These are phyloP conservation scores for Apus apus DNA, from an alignment of 2,113 vertebrate species.

Conservation along the genomic window DNA sequence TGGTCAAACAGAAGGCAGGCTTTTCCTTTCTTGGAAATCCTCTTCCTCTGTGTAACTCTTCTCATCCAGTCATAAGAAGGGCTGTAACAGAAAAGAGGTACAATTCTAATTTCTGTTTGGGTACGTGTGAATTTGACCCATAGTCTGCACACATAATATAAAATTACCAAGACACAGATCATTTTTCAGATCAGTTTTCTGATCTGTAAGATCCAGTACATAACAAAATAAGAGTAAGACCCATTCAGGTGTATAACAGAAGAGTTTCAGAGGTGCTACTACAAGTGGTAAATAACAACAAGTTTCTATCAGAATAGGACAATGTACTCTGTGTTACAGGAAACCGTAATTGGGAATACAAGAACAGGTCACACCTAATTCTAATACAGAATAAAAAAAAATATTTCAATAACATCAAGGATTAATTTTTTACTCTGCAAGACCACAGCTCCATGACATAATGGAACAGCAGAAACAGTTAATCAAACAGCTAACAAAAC, in stretches of 20 bases:
- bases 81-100: conserved; percentile 71
- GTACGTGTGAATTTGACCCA: not conserved
- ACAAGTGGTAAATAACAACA: not conserved
- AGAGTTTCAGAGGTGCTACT: not conserved
- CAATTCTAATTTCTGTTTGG: not conserved
- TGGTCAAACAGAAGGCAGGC: conserved; percentile 96
- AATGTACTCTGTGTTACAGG: rapidly evolving
- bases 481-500: not conserved
- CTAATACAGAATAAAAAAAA: not conserved
- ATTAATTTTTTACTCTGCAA: not conserved
- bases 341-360: not conserved
- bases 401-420: not conserved
- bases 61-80: conserved; percentile 99
- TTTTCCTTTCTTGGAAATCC: conserved; percentile 93
- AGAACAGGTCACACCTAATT: not conserved
- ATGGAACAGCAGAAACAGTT: not conserved
- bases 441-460: not conserved
- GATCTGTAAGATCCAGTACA: not conserved
- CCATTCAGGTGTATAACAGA: not conserved
- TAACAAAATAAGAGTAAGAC: too few species aligned
- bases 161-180: not conserved
- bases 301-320: not conserved
- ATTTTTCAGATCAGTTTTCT: not conserved
- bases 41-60: conserved; percentile 94
- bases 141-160: not conserved